Evolutionary conservation across 2,113 vertebrate species (phyloP).

Genomic region (Rhodinocichla rosea): DNA sequence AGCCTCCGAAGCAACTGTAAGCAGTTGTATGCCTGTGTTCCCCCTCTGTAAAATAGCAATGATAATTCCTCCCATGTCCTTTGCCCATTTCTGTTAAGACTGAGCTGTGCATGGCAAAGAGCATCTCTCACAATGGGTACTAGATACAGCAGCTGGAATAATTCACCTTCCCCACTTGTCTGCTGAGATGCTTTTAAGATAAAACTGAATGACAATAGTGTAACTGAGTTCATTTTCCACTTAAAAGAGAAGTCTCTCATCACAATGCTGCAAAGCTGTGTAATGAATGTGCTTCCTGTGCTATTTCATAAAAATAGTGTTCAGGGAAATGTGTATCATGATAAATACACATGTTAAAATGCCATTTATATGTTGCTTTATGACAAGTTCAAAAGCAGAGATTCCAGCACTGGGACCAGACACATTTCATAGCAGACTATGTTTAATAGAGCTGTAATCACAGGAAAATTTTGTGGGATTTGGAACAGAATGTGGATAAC

Average conservation of each 20-base stretch:
- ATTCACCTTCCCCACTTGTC: neutral
- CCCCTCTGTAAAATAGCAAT: neutral
- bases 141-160: neutral
- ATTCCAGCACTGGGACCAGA: neutral
- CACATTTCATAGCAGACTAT: neutral
- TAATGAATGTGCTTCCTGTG: neutral
- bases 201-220: neutral
- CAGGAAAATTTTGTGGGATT: neutral
- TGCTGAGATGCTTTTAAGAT: slow-evolving; percentile 29
- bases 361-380: neutral
- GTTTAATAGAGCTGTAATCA: neutral
- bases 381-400: neutral
- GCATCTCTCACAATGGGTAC: neutral
- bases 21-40: neutral
- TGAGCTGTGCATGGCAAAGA: neutral
- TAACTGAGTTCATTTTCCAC: slow-evolving; percentile 13
- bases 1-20: neutral
- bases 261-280: neutral
- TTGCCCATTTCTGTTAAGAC: neutral
- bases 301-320: neutral
- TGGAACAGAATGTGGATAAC: neutral
- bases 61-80: neutral
- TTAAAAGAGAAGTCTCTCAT: neutral
- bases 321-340: neutral
- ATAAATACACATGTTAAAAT: neutral